Evolutionary conservation across 2,113 vertebrate genomes (phyloP), one percentile per base, ranked within the genome.

Genomic region (Lontra canadensis): DNA sequence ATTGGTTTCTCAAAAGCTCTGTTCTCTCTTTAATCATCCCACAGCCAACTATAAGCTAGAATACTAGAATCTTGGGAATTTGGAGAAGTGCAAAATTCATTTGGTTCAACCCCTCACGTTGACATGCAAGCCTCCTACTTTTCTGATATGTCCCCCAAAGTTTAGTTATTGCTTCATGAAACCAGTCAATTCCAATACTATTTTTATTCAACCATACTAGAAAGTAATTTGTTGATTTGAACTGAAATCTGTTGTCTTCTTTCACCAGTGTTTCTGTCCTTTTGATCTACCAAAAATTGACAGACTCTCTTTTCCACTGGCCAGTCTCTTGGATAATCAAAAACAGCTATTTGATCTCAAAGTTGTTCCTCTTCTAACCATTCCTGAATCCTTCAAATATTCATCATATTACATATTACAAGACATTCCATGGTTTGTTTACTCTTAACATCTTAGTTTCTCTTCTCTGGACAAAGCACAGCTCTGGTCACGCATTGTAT

Each of bases 221-320:
- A 95, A 92, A 92, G n/a, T 63, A 92, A 82, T 94, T 92, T 89
- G 65, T 42, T 94, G 59, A 92, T 65, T 3, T 49, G 57, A 86
- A 82, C 49, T 71, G 9, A 96, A 89, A 90, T 67, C 6, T 85
- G 15, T 44, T 67, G 39, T 63, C 6, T 13, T 90, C 55, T 87
- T 39, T 90, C 36, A 86, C 29, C 23, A 69, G 23, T n/a, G 7
- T 59, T 80, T 96, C 39, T 96, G 76, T 65, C 23, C 14, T 25
- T 74, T 82, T 65, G 34, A 57, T 44, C 5, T 88, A 42, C 36
- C 47, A 39, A 39, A 74, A 79, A 39, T 47, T 84, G 81, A n/a
- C 59, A 84, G 10, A 80, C 25, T 52, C 20, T 95, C 13, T 86
- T 13, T 95, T 87, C 25, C 21, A 82, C 55, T 88, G 31, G 25